These are phyloP conservation scores for Eonycteris spelaea DNA, from an alignment of 2,113 vertebrate genomes.

Conservation along the genomic window DNA sequence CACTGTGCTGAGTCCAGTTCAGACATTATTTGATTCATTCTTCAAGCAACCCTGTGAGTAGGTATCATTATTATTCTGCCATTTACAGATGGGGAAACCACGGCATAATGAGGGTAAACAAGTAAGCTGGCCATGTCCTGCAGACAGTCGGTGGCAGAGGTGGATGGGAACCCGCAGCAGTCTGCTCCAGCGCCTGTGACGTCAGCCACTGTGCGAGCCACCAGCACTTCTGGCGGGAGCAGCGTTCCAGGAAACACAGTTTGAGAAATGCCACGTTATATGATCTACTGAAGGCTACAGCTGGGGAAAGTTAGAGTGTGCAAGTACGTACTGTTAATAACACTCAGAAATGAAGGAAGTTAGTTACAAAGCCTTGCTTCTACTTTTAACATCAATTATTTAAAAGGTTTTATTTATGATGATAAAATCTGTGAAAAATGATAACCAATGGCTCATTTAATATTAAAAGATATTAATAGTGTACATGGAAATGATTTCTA, in stretches of 20 bases:
- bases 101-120: neutral
- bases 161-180: neutral
- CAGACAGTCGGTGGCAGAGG: neutral
- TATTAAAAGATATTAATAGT: neutral
- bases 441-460: neutral
- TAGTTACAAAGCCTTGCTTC: neutral
- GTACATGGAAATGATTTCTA: neutral
- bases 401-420: neutral
- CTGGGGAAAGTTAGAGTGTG: neutral
- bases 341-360: neutral
- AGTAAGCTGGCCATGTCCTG: neutral
- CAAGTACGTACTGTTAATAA: neutral
- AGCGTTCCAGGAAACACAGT: rapidly evolving
- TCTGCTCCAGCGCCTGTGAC: neutral
- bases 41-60: neutral
- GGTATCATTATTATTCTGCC: neutral
- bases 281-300: neutral
- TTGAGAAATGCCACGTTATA: neutral
- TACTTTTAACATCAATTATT: neutral
- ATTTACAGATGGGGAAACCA: neutral
- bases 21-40: neutral
- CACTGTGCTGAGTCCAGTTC: neutral
- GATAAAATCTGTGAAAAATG: neutral
- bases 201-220: rapidly evolving
- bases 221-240: neutral